These are phyloP conservation scores for Amphibalanus amphitrite DNA, from an alignment of 1,140 invertebrate genomes.

Conservation along the genomic window DNA sequence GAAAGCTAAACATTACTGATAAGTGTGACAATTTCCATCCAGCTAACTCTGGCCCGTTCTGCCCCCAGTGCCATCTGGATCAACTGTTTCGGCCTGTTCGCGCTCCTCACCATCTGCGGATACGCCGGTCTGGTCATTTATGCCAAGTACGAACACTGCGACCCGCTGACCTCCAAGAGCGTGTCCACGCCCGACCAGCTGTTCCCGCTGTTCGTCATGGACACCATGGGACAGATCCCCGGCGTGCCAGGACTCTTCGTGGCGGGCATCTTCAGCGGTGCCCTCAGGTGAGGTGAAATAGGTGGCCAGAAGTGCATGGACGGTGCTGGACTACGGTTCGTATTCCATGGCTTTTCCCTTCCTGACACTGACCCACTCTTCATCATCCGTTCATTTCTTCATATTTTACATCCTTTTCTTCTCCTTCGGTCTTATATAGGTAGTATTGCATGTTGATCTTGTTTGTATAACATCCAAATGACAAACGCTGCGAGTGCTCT, in stretches of 20 bases:
- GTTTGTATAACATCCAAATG: too few species aligned
- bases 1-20: too few species aligned
- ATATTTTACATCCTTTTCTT: too few species aligned
- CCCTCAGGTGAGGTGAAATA: constrained; percentile 36
- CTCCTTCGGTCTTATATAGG: too few species aligned
- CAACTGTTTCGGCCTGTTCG: constrained; percentile 46
- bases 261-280: constrained; percentile 55
- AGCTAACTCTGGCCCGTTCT: too few species aligned
- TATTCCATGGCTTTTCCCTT: not conserved
- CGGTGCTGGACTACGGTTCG: too few species aligned
- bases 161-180: constrained; percentile 35
- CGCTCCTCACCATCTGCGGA: constrained; percentile 55
- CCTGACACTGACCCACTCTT: constrained; percentile 7
- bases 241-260: constrained; percentile 52
- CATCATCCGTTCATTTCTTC: too few species aligned
- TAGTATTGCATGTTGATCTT: too few species aligned
- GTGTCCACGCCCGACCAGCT: constrained; percentile 31
- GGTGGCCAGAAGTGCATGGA: too few species aligned
- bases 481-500: too few species aligned
- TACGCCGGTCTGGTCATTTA: constrained; percentile 68
- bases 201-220: constrained; percentile 35
- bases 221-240: constrained; percentile 25
- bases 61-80: constrained; percentile 43
- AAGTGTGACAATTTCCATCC: too few species aligned
- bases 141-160: constrained; percentile 58